Evolutionary conservation across 2,113 vertebrate genomes (phyloP).

Genomic region (Meleagris gallopavo): DNA sequence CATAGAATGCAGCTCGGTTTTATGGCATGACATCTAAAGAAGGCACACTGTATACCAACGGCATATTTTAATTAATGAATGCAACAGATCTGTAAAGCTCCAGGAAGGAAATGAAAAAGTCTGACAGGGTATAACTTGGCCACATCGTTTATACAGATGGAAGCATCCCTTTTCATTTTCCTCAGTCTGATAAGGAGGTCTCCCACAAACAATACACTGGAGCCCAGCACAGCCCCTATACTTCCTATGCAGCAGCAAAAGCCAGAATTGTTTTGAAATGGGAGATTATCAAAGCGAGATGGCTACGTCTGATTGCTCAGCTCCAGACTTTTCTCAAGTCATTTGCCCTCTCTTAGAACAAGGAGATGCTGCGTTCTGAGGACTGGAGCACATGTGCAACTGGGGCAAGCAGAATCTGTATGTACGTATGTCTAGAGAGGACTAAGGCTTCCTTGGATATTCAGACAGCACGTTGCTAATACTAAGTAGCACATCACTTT

Average conservation of each 20-base stretch:
- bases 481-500: conserved; percentile 27
- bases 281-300: conserved; percentile 26
- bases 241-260: background rate
- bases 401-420: background rate
- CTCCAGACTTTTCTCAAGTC: conserved; percentile 25
- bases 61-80: background rate
- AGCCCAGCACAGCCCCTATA: background rate
- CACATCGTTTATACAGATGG: background rate
- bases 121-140: background rate
- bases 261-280: conserved; percentile 19
- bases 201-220: background rate
- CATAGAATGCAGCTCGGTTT: background rate
- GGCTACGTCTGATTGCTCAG: background rate
- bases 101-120: background rate
- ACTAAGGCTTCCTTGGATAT: background rate
- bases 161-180: background rate
- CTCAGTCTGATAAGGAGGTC: background rate
- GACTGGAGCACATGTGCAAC: background rate
- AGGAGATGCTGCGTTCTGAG: background rate
- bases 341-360: conserved; percentile 11
- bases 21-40: background rate
- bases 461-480: conserved; percentile 3
- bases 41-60: background rate
- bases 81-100: background rate
- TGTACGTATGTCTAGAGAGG: background rate